phyloP scores from a whole-genome alignment of 2,888 invertebrate genomes.

The Hypercompe scribonia region DNA sequence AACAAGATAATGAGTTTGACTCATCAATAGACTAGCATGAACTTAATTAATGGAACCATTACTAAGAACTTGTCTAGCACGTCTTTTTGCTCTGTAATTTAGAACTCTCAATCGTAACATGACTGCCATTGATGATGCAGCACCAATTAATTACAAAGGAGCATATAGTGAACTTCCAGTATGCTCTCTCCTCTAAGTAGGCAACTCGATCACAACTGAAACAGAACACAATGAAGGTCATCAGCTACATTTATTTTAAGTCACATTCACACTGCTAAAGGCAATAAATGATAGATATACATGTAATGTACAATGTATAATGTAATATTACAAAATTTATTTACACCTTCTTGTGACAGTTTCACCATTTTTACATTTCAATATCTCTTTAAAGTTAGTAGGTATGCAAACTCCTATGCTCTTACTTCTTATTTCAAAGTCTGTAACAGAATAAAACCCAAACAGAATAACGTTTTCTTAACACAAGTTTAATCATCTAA shows the following conservation, averaged over 20 bases:
- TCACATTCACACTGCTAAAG: background rate
- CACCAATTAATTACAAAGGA: constrained; percentile 89
- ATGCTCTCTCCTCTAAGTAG: constrained; percentile 93
- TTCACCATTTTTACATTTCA: constrained; percentile 93
- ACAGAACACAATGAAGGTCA: constrained; percentile 39
- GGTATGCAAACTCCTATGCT: constrained; percentile 93
- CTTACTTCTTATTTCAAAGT: constrained; percentile 93
- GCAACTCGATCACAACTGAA: constrained; percentile 94
- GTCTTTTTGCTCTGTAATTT: constrained; percentile 88
- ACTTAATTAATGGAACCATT: constrained; percentile 81
- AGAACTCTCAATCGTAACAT: constrained; percentile 89
- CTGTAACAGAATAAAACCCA: constrained; percentile 80
- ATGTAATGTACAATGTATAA: too few species aligned
- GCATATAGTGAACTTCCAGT: constrained; percentile 93
- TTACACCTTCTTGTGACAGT: constrained; percentile 91
- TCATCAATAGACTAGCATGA: background rate
- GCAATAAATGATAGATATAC: too few species aligned
- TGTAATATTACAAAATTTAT: background rate
- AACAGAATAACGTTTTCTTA: too few species aligned
- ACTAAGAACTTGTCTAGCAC: constrained; percentile 90
- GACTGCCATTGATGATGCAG: constrained; percentile 89
- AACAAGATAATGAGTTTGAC: too few species aligned
- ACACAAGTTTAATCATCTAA: too few species aligned
- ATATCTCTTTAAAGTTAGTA: constrained; percentile 93
- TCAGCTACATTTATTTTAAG: too few species aligned